Percentiles rank a stretch among this genome's conserved stretches.
These are phyloP conservation scores for Rhinogobius similis DNA, from an alignment of 2,113 vertebrate species.

Conservation along the genomic window DNA sequence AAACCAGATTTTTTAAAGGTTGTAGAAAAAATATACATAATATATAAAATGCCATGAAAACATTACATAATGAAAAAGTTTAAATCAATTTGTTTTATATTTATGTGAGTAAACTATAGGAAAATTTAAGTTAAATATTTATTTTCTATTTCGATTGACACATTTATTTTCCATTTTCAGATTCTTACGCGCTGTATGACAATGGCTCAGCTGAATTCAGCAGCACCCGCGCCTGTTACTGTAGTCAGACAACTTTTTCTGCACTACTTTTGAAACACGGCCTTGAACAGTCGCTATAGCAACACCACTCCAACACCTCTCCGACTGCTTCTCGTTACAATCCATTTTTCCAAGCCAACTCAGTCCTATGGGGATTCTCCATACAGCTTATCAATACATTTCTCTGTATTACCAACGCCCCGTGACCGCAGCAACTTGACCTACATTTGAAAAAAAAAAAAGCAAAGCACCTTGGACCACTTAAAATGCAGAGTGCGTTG, in stretches of 20 bases:
- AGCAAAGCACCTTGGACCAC: conserved; percentile 19
- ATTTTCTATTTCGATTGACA: background rate
- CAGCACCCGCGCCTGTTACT: background rate
- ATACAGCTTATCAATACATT: background rate
- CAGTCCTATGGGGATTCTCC: background rate
- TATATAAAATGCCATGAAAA: no score
- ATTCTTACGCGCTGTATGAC: background rate
- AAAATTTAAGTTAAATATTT: no score
- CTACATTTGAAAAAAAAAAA: conserved; percentile 15
- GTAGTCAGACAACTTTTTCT: conserved; percentile 7
- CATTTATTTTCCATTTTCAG: background rate
- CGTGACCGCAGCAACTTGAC: conserved; percentile 25
- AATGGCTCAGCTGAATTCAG: background rate
- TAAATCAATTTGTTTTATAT: no score
- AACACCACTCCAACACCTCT: conserved; percentile 46
- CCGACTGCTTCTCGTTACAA: conserved; percentile 19
- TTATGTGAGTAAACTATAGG: no score
- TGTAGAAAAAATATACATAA: no score
- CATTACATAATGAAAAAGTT: no score
- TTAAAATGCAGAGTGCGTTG: conserved; percentile 21
- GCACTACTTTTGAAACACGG: conserved; percentile 6
- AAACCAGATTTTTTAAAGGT: no score
- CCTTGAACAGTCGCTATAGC: conserved; percentile 45
- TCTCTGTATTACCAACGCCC: background rate
- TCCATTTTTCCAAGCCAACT: conserved; percentile 10